Evolutionary conservation across 2,888 invertebrate species (phyloP).

Genomic region (Eilema caniola): DNA sequence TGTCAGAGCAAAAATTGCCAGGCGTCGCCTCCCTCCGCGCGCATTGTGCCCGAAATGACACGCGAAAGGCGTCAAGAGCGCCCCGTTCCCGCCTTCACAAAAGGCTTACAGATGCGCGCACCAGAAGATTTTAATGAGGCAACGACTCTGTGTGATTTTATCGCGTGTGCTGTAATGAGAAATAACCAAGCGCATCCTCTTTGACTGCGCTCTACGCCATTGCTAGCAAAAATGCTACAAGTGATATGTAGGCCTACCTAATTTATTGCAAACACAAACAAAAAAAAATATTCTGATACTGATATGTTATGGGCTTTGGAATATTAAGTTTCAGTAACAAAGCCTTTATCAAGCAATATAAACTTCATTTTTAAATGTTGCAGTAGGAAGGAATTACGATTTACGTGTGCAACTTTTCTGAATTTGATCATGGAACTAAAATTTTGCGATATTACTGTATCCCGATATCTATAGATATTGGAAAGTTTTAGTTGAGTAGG

Average conservation of each 20-base stretch:
- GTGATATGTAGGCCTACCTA: conserved; percentile 60
- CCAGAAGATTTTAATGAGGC: conserved; percentile 88
- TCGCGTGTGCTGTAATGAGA: conserved; percentile 85
- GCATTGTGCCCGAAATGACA: conserved; percentile 86
- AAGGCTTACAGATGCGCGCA: conserved; percentile 86
- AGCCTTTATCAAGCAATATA: background rate
- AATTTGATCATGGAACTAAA: background rate
- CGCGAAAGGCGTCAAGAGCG: conserved; percentile 84
- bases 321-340: background rate
- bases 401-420: background rate
- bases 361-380: background rate
- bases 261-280: conserved; percentile 48
- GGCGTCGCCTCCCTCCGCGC: conserved; percentile 66
- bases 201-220: conserved; percentile 75
- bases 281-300: conserved; percentile 22
- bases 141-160: conserved; percentile 86
- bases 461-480: background rate
- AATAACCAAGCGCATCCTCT: conserved; percentile 86
- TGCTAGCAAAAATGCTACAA: conserved; percentile 74
- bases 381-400: background rate
- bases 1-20: conserved; percentile 78
- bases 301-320: background rate
- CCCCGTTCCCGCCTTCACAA: conserved; percentile 80
- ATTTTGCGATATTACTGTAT: background rate
- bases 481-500: too few species aligned